Evolutionary conservation across 2,888 invertebrate genomes (phyloP), one percentile per base, ranked within the genome.

Genomic region (Chrysolina americana): DNA sequence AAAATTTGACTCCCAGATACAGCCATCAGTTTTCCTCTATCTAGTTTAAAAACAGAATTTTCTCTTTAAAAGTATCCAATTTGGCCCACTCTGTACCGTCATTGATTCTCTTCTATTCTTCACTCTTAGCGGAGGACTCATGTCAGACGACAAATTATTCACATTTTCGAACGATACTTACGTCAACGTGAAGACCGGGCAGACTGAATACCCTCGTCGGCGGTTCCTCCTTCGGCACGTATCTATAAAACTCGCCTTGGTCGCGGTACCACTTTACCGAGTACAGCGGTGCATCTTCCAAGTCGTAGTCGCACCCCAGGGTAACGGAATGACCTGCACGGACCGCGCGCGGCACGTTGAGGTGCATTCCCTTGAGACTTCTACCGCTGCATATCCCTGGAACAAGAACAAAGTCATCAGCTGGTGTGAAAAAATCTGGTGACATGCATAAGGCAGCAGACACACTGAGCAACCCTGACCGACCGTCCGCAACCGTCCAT

Each of bases 261-360:
- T 92, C 92, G 74, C 92, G 90, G 87, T 94, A 94, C 94, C 94
- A 95, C 86, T 94, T 91, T 84, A 94, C 93, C 77, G 93, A 92
- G 88, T 94, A 94, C 6, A 95, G 90, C 0, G 91, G 91, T 0
- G 92, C 92, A 72, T 85, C 86, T 75, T 88, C 87, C 71, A 88
- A 81, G 79, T 88, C 88, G 82, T 87, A 88, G 80, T 88, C 87
- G 78, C 88, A 88, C 74, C 86, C 85, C 50, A 88, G 83, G 44
- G 87, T 88, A 48, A 88, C 88, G 19, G 88, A 87, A 82, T 88
- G 88, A 50, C 88, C 88, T 15, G 85, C 86, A 28, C 88, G 83
- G 15, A 88, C 88, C 17, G 88, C 88, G 70, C 87, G 82, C 15
- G 88, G 88, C 68, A 88, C 87, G 74, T 85, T 86, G 74, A 88